These are phyloP conservation scores for Phyto melanocephala DNA, from an alignment of 2,888 invertebrate genomes.

Conservation along the genomic window DNA sequence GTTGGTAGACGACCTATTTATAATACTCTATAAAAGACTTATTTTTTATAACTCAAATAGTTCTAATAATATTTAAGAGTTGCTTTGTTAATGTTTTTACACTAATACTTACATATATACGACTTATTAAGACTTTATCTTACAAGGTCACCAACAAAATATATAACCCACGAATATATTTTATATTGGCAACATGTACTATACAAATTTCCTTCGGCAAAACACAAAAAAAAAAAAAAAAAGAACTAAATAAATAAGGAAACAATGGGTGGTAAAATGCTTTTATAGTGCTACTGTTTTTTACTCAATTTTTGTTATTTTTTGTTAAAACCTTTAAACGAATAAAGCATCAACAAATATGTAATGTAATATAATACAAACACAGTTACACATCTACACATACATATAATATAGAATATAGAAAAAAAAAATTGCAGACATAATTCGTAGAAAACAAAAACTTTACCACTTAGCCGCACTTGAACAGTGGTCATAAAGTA, in stretches of 20 bases:
- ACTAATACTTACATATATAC: too few species aligned
- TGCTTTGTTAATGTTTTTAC: too few species aligned
- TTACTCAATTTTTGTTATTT: neutral
- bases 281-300: constrained; percentile 1
- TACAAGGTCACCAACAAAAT: too few species aligned
- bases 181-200: constrained; percentile 8
- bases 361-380: constrained; percentile 39
- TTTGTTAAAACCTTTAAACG: constrained; percentile 19
- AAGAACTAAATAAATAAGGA: neutral
- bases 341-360: constrained; percentile 51
- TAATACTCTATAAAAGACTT: neutral
- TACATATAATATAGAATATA: neutral
- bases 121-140: too few species aligned
- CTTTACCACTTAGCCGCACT: neutral
- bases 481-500: neutral
- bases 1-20: neutral
- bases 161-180: neutral
- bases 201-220: constrained; percentile 7
- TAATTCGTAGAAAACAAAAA: neutral
- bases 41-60: too few species aligned
- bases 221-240: neutral
- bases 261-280: constrained; percentile 17
- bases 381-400: neutral
- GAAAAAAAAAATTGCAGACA: neutral
- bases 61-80: too few species aligned